phyloP scores from a whole-genome alignment of 1,140 invertebrate genomes.

The Proctacanthus coquilletti region DNA sequence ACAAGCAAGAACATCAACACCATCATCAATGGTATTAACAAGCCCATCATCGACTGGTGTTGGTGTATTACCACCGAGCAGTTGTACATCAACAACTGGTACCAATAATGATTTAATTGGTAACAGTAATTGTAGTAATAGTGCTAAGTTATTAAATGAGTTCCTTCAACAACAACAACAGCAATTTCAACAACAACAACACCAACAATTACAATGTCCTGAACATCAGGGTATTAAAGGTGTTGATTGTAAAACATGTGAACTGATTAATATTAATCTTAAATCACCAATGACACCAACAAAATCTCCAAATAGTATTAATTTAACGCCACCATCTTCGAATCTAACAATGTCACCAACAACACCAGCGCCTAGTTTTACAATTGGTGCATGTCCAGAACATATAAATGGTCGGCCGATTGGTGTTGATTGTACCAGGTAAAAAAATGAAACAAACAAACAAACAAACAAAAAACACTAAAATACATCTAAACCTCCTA shows the following conservation, averaged over 20 bases:
- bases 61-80: slow-evolving; percentile 10
- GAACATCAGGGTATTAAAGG: slow-evolving; percentile 24
- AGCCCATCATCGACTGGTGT: slow-evolving; percentile 8
- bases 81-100: too few species aligned
- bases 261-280: slow-evolving; percentile 15
- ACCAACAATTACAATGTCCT: slow-evolving; percentile 18
- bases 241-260: slow-evolving; percentile 25
- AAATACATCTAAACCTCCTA: too few species aligned
- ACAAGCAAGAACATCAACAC: slow-evolving; percentile 12
- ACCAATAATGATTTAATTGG: background rate
- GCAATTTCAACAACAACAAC: slow-evolving; percentile 13
- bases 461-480: too few species aligned
- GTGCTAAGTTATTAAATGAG: slow-evolving; percentile 23
- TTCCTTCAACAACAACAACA: slow-evolving; percentile 20
- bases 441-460: too few species aligned
- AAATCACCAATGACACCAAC: slow-evolving; percentile 10
- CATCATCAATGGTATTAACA: slow-evolving; percentile 15
- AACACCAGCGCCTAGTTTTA: slow-evolving; percentile 36
- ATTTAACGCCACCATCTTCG: too few species aligned
- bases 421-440: slow-evolving; percentile 72
- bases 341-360: slow-evolving; percentile 22
- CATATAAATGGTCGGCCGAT: slow-evolving; percentile 87
- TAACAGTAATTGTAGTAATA: slow-evolving; percentile 11
- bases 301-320: slow-evolving; percentile 18
- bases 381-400: slow-evolving; percentile 85